These are phyloP conservation scores for Choloepus didactylus DNA, from an alignment of 2,797 vertebrate species.

Conservation along the genomic window DNA sequence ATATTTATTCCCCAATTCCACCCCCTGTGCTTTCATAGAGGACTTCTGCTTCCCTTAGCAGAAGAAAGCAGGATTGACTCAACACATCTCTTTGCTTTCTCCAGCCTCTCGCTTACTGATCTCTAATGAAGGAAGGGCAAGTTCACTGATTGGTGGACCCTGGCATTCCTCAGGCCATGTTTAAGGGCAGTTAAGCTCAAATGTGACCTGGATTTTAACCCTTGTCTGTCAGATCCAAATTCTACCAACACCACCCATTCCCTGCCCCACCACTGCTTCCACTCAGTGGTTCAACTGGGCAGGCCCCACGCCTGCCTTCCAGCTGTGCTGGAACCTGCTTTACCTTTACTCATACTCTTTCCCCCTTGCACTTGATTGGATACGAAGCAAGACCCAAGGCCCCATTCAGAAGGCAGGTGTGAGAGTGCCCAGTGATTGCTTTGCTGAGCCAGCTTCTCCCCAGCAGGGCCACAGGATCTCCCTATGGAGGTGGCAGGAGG, in stretches of 20 bases:
- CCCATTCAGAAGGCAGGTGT: not conserved
- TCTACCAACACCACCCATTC: not conserved
- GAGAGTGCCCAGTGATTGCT: accelerated
- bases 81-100: not conserved
- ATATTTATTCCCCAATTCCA: not conserved
- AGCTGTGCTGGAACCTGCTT: not conserved
- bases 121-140: not conserved
- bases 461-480: not conserved
- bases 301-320: not conserved
- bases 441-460: not conserved
- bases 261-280: not conserved
- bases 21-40: not conserved
- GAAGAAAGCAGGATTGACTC: not conserved
- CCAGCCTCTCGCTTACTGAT: not conserved
- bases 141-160: not conserved
- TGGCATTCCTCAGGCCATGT: not conserved
- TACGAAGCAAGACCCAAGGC: not conserved
- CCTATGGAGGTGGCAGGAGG: not conserved
- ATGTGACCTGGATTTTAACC: not conserved
- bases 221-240: not conserved
- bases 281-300: too few species aligned
- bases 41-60: not conserved
- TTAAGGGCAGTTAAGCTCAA: not conserved
- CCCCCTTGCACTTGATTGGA: accelerated
- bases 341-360: not conserved